Base-by-base conservation (phyloP, 1,140 invertebrate species). In the Drosophila sp. region DNA sequence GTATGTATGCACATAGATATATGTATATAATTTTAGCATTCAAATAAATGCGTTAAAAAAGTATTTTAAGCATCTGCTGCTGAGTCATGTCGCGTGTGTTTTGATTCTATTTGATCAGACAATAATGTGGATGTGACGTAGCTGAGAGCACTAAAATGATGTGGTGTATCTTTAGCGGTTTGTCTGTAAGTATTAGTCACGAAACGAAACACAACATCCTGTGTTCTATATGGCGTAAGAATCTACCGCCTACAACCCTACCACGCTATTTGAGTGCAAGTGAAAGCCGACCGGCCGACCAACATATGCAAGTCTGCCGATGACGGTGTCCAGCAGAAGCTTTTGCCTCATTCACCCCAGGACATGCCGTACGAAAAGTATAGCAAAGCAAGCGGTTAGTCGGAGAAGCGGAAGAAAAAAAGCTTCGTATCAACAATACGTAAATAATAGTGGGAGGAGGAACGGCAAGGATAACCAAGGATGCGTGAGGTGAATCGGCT, bases 51-150 rank as follows among this genome's bases (percentile, higher is more conserved):
- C 86, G 69, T 82, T 87, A 74, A 25, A 17, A 25, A 79, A 79
- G 70, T 86, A 86, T 86, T 86, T 86, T 71, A 27, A 71, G 83
- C 66, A 82, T 66, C 65, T 58, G 66, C 56, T 86, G 83, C 83
- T 86, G 83, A 86, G 76, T 86, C 83, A 86, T 64, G 79, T 38
- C 67, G 67, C 72, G 79, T 80, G 72, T 69, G 68, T 68, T 77
- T 72, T 56, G 38, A 11, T 27, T 50, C 23, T 27, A 27, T 29
- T 41, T 44, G 62, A 69, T 69, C 66, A 84, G 63, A 74, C 61
- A 55, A 63, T 10, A 10, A 10, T 33, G 17, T 50, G 4, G 35
- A 29, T 11, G 55, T 86, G 83, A 86, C 83, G 83, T 86, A 67
- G 65, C 30, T 27, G 1, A 35, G 44, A 60, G 5, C 5, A 23